phyloP scores from a whole-genome alignment of 2,797 vertebrate species.

The Malacoraja senta region DNA sequence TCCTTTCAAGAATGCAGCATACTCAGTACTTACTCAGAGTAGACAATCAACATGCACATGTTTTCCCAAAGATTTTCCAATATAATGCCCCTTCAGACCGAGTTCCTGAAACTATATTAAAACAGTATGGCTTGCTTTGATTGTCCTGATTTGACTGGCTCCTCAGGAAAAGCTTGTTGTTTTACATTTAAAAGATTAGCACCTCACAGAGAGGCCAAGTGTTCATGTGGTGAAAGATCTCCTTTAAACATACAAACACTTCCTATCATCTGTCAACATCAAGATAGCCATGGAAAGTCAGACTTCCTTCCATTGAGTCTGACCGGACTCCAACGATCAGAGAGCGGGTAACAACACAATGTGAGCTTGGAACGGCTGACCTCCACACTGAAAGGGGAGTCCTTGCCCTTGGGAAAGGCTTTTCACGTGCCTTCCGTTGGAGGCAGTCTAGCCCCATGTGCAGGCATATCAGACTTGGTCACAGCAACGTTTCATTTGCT shows the following conservation, averaged over 20 bases:
- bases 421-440: no score
- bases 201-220: neutral
- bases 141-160: neutral
- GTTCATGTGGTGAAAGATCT: conserved; percentile 3
- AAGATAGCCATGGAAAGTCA: neutral
- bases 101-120: neutral
- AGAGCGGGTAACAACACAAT: neutral
- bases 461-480: neutral
- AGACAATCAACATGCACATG: no score
- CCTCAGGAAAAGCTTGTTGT: conserved; percentile 9
- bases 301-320: neutral
- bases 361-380: neutral
- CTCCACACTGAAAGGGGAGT: neutral
- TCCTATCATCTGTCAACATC: neutral
- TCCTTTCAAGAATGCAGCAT: neutral
- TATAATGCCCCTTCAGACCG: neutral
- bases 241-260: neutral
- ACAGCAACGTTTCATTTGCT: neutral
- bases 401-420: neutral
- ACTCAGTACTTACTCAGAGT: neutral
- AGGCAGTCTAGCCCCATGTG: neutral
- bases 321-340: neutral
- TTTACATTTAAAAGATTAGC: conserved; percentile 25
- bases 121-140: neutral
- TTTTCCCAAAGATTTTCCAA: neutral